Base-by-base conservation (phyloP, 2,113 vertebrate species). In the Romanogobio albipinnatus region DNA sequence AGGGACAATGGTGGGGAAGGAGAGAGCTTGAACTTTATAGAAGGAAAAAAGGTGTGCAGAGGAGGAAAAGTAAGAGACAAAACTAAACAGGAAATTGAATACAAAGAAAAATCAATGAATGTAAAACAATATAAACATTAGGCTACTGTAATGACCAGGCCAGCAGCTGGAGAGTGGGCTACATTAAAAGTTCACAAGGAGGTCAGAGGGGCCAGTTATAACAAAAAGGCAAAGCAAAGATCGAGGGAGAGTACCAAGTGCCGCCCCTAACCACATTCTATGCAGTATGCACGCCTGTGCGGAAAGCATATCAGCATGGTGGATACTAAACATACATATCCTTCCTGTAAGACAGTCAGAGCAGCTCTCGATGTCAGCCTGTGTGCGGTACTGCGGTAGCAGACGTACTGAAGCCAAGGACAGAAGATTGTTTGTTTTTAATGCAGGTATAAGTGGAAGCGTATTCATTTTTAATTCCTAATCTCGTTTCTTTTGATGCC, bases 141-240 rank as follows among this genome's bases (percentile, higher is more conserved):
- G 2, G 15, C 58, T 45, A 56, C n/a, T 56, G 17, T 29, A 62
- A 79, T 76, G 39, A 62, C 5, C 5, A 61, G 74, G 74, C 53
- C 43, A 76, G 73, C 26, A 39, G 77, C 39, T 51, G 70, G 26
- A 81, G 9, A 59, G 5, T 76, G 29, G 58, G 66, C 43, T 66
- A 51, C 51, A 79, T 76, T 45, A 53, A 47, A 3, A 14, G 62
- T 80, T 75, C 70, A 53, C 26, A 43, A 29, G 4, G 62, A 22
- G 84, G 84, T 89, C 86, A 83, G 26, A 68, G 61, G 53, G 64
- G 47, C 49, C 87, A 62, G 56, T 75, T 76, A 89, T 90, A 87
- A 83, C 89, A 89, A 87, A 81, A 45, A 26, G 9, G 4, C 17
- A 4, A 68, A 26, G 59, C 73, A 75, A 47, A 64, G 47, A 11